phyloP scores from a whole-genome alignment of 2,797 vertebrate species.

The Sarcophilus harrisii region DNA sequence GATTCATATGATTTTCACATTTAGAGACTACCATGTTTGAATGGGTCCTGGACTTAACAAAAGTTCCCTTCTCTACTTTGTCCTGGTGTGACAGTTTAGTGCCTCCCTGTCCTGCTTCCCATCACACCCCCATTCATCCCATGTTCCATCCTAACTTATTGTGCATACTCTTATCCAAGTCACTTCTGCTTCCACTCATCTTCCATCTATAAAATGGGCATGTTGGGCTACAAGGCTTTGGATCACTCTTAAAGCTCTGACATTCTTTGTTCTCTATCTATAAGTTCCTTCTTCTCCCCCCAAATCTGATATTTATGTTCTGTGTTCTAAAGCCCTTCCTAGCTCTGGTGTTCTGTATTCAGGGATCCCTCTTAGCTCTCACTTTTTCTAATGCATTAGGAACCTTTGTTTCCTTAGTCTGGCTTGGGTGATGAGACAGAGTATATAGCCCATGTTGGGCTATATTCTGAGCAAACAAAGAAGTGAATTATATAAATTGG shows the following conservation, averaged over 20 bases:
- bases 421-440: neutral
- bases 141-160: neutral
- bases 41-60: neutral
- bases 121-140: neutral
- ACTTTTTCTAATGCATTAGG: neutral
- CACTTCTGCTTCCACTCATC: neutral
- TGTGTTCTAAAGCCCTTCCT: neutral
- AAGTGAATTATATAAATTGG: neutral
- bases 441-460: neutral
- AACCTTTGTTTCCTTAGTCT: neutral
- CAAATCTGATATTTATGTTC: neutral
- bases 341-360: neutral
- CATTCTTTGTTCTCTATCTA: neutral
- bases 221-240: neutral
- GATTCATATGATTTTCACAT: neutral
- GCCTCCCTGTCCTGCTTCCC: neutral
- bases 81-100: neutral
- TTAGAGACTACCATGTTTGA: neutral
- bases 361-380: neutral
- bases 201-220: neutral
- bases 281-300: neutral
- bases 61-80: neutral
- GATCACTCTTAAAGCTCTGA: neutral
- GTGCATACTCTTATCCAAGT: neutral
- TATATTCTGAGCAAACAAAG: neutral